phyloP scores from a whole-genome alignment of 2,888 invertebrate genomes.

The Pycnomerus fuliginosus region DNA sequence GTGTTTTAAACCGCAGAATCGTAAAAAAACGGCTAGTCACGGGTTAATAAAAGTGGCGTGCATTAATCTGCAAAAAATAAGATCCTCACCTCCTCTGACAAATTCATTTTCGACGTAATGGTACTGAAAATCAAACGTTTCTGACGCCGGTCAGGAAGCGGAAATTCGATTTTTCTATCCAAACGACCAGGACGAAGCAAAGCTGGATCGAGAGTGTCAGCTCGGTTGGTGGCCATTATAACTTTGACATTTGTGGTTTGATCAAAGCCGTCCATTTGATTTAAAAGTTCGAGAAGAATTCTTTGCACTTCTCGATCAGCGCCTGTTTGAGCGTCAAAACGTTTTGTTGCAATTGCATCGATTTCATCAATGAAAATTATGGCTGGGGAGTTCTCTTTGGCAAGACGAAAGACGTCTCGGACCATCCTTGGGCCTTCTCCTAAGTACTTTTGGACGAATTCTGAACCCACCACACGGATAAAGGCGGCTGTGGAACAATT shows the following conservation, averaged over 20 bases:
- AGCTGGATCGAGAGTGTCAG: constrained; percentile 98
- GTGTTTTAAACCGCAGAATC: no score
- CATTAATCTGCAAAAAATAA: no score
- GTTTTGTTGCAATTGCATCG: constrained; percentile 98
- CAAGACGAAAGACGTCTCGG: constrained; percentile 96
- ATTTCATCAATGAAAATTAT: constrained; percentile 99
- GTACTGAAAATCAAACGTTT: constrained; percentile 98
- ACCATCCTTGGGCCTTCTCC: constrained; percentile 99
- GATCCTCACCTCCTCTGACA: constrained; percentile 84
- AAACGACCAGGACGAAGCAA: constrained; percentile 91
- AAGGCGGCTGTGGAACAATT: constrained; percentile 76
- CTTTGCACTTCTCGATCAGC: constrained; percentile 98
- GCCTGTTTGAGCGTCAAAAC: constrained; percentile 97
- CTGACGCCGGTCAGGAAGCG: constrained; percentile 86
- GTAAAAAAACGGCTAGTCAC: no score
- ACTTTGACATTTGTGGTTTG: constrained; percentile 99
- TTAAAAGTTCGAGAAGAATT: constrained; percentile 92
- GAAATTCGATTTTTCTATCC: constrained; percentile 98
- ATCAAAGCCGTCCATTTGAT: constrained; percentile 99
- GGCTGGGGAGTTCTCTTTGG: constrained; percentile 98
- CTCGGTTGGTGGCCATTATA: constrained; percentile 96
- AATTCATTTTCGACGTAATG: constrained; percentile 95
- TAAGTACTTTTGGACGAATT: constrained; percentile 99
- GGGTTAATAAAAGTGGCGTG: no score
- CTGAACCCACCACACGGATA: constrained; percentile 97